Evolutionary conservation across 2,113 vertebrate genomes (phyloP).

Genomic region (Tylochromis polylepis): DNA sequence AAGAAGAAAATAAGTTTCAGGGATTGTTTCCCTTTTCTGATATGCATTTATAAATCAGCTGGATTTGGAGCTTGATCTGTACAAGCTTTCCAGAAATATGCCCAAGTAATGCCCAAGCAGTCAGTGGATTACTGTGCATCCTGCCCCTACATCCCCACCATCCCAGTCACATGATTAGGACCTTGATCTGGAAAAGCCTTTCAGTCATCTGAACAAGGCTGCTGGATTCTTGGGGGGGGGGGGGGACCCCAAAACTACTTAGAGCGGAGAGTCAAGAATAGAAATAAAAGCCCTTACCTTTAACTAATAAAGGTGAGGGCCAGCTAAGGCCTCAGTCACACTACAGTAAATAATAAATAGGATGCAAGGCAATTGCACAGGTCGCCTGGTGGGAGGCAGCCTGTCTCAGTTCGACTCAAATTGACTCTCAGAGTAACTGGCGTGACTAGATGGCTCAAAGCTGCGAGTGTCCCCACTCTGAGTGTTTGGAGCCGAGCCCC

Average conservation of each 20-base stretch:
- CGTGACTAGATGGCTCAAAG: background rate
- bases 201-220: background rate
- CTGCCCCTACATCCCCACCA: background rate
- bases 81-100: background rate
- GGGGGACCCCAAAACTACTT: background rate
- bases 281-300: background rate
- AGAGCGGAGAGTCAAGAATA: too few species aligned
- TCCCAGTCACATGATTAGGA: background rate
- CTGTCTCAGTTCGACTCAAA: background rate
- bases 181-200: background rate
- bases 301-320: background rate
- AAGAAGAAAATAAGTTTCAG: background rate
- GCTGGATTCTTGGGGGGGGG: background rate
- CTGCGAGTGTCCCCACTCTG: background rate
- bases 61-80: background rate
- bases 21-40: background rate
- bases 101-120: fast-evolving
- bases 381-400: background rate
- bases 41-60: background rate
- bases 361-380: background rate
- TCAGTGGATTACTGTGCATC: background rate
- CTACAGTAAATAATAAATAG: fast-evolving
- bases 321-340: background rate
- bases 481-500: background rate
- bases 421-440: background rate